These are phyloP conservation scores for Trogon melanurus DNA, from an alignment of 2,113 vertebrate species.

Conservation along the genomic window DNA sequence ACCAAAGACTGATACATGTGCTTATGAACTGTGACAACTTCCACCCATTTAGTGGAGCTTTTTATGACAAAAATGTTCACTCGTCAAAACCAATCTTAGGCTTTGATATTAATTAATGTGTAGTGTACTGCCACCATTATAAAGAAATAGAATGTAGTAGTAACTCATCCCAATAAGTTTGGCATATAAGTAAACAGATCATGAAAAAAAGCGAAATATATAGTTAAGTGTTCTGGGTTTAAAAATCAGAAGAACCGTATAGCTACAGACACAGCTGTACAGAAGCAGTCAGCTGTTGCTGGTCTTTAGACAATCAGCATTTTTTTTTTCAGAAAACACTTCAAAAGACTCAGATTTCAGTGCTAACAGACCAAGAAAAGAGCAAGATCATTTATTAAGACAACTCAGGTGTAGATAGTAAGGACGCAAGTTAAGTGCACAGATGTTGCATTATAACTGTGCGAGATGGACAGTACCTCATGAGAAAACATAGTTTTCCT, in stretches of 20 bases:
- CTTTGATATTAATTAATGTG: background rate
- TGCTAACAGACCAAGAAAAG: background rate
- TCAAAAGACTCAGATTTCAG: background rate
- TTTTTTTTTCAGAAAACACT: background rate
- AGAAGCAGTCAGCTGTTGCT: background rate
- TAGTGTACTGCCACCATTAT: background rate
- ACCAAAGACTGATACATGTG: background rate
- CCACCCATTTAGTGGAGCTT: background rate
- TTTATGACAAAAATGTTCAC: background rate
- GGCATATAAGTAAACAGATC: background rate
- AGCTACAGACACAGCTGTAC: background rate
- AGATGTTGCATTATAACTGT: fast-evolving
- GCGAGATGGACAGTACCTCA: background rate
- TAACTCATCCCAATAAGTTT: background rate
- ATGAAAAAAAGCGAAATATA: background rate
- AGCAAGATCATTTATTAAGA: background rate
- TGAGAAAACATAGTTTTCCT: constrained; percentile 1
- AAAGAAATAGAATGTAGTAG: background rate
- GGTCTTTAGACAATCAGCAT: background rate
- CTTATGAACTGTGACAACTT: background rate
- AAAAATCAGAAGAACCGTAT: background rate
- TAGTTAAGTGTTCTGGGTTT: background rate
- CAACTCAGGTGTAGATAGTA: background rate
- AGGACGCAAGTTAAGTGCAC: background rate
- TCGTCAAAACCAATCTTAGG: background rate